Conservation (phyloP, 2,113 vertebrate species). For the Calyptomena viridis region DNA sequence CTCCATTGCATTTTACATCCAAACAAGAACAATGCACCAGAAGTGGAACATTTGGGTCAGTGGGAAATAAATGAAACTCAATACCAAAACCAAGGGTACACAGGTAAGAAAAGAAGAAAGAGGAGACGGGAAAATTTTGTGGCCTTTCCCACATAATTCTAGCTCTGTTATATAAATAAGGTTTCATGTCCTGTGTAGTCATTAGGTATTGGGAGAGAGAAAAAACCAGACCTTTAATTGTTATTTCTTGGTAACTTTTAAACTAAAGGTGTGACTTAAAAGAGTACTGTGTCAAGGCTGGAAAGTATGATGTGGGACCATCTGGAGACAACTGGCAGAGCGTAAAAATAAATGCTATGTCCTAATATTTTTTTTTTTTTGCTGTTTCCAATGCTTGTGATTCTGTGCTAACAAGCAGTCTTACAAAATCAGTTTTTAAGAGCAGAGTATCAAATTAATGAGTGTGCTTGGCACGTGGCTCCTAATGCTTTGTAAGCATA, state of each 20-base stretch:
- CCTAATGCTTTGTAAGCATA: background rate
- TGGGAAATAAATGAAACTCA: background rate
- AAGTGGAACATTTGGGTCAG: background rate
- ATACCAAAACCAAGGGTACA: background rate
- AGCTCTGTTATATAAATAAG: background rate
- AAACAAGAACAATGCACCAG: background rate
- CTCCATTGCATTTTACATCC: background rate
- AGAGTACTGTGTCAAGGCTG: background rate
- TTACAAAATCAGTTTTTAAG: background rate
- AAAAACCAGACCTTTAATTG: background rate
- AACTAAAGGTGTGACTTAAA: background rate
- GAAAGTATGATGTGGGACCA: background rate
- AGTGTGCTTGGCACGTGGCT: background rate
- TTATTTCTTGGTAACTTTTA: background rate
- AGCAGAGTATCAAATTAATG: background rate
- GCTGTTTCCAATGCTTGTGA: background rate
- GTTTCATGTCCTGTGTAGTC: background rate
- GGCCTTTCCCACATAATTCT: background rate
- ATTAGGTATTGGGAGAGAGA: background rate
- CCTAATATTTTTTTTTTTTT: background rate
- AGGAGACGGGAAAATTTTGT: background rate
- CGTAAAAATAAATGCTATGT: background rate
- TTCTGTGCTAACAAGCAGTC: background rate
- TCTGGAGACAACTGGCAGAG: conserved; percentile 10
- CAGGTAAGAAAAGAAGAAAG: background rate